Base-by-base conservation (phyloP, 2,113 vertebrate genomes). In the Rhineura floridana region DNA sequence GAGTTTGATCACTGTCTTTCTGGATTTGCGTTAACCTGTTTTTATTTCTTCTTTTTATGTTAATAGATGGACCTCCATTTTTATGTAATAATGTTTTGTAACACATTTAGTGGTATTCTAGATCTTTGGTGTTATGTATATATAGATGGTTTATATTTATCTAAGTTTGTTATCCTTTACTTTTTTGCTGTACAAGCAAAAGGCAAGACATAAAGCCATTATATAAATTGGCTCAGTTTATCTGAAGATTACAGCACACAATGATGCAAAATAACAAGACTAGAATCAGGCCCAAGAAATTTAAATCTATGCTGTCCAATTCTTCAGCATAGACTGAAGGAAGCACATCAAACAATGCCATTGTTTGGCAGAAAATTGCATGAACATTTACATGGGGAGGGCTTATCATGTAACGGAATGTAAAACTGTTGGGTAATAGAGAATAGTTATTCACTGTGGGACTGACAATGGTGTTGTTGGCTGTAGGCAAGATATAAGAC, bases 381-480 rank as follows among this genome's bases (percentile, higher is more conserved):
- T 12, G 23, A 15, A 44, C 39, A 23, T 0, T 28, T 67, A 33
- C 17, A 55, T 3, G 30, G 5, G 7, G 25, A 23, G 39, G 25
- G 48, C 21, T 52, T 69, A 79, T 42, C 7, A 52, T 80, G 46
- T 55, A 42, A 59, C 44, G 77, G 36, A 52, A 87, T 87, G 50
- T 42, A 52, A 70, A 80, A 7, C 28, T 52, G 30, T 46, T 42
- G 46, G 0, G 55, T 6, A 83, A 70, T 84, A 39, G 13, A 36
- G 1, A 67, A 67, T 25, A 33, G 81, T 84, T 69, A 55, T 23
- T 44, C 46, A 11, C 55, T 75, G 23, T 55, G 13, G 48, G 67
- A 91, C 52, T 17, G 44, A 30, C 0, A 0, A 28, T 87, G 28
- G 19, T 87, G 62, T 1, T 25, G 21, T 2, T 39, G 89, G 65